Conservation (phyloP, 2,797 vertebrate species). For the Hypotaenidia philippensis region DNA sequence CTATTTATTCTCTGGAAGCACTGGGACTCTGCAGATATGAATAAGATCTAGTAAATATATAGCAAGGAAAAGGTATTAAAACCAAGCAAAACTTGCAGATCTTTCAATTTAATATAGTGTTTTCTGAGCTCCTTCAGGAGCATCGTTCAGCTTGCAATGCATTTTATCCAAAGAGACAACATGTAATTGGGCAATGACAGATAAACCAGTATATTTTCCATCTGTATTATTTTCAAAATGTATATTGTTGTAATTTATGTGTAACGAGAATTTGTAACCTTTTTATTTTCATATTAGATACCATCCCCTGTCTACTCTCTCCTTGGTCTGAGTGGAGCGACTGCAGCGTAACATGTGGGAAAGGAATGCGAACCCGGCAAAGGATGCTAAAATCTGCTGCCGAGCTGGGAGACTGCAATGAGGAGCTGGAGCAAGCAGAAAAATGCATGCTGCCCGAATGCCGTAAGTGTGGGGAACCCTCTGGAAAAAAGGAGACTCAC, state of each 20-base stretch:
- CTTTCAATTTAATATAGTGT: background rate
- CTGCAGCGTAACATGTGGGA: slow-evolving; percentile 96
- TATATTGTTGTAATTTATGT: background rate
- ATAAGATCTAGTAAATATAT: background rate
- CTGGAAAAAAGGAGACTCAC: background rate
- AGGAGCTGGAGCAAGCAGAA: slow-evolving; percentile 97
- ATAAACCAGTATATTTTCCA: background rate
- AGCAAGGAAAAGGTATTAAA: background rate
- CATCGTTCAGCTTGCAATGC: background rate
- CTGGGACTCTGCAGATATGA: background rate
- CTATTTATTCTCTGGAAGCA: background rate
- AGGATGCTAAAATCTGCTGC: slow-evolving; percentile 94
- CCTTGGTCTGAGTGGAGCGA: slow-evolving; percentile 98
- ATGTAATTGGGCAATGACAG: background rate
- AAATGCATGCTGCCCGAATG: slow-evolving; percentile 99
- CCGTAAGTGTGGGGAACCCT: slow-evolving; percentile 84
- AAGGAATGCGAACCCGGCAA: slow-evolving; percentile 90
- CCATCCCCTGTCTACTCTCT: slow-evolving; percentile 95
- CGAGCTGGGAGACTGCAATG: slow-evolving; percentile 95
- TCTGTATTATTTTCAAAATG: background rate
- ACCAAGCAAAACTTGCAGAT: background rate
- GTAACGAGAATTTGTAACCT: background rate
- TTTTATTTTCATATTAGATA: slow-evolving; percentile 82
- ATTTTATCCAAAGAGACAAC: background rate
- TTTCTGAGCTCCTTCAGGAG: background rate